Evolutionary conservation across 2,797 vertebrate genomes (phyloP), one percentile per base, ranked within the genome.

Genomic region (Scomberomorus guttatus): DNA sequence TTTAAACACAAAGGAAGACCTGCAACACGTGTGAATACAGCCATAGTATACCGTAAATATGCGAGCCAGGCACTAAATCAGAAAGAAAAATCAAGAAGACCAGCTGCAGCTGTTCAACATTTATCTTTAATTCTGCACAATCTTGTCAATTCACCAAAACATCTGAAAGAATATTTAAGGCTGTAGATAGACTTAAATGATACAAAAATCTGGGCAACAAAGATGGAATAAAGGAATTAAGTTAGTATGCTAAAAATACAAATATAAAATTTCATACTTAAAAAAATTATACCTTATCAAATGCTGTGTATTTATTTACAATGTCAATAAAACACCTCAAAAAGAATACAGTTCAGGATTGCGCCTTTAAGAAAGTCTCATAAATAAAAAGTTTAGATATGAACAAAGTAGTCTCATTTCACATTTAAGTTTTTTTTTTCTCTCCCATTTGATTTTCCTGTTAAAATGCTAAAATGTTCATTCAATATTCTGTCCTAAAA

Each of bases 221-320:
- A 86, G 77, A 91, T 66, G 78, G 32, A 87, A 84, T 84, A 62
- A 88, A 88, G 85, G 81, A 94, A 93, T 95, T 94, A 95, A 96
- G 93, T 96, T 96, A 95, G 94, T 94, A 86, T 66, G 86, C 92
- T 93, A 94, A 81, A 86, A 92, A 93, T 95, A 95, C 86, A 95
- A 95, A 95, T 94, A 94, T 94, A 94, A 89, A 94, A 92, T 94
- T 90, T 93, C 89, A 93, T 92, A 90, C 74, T 92, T 88, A 93
- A 93, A 90, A 90, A 93, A 93, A 94, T 84, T 83, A 93, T 90
- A 94, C 87, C 86, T 91, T 89, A 94, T 93, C 87, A 94, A 93
- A 89, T 90, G 81, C 74, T 86, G 79, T 75, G 72, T 90, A 90
- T 94, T 86, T 95, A 95, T 95, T 90, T 95, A 96, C 94, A 96